Base-by-base conservation (phyloP, 1,140 invertebrate species). In the Meteorus sp. region DNA sequence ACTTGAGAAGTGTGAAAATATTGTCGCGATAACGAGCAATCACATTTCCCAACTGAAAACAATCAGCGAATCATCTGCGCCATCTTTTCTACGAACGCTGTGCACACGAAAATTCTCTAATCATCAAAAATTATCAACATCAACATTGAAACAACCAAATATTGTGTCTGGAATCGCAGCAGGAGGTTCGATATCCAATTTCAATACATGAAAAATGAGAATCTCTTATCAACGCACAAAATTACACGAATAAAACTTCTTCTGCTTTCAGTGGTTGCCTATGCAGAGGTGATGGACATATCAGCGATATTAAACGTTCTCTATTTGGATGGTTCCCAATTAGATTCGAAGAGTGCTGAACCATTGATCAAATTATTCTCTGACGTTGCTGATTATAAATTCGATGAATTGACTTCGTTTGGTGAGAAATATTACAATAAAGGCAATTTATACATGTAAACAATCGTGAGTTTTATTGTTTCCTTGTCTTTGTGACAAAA, bases 361-460 rank as follows among this genome's bases (percentile, higher is more conserved):
- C 75, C 76, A 2, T 62, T 80, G 9, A 37, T 67, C 52, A 69
- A 74, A 59, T 59, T 79, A 50, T 75, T 75, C 29, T 60, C 66
- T 22, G 51, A 65, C n/a, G 53, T 70, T 20, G 48, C 67, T 20
- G 63, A 69, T 25, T 64, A 61, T 61, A 50, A 43, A 31, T 3
- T 72, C 15, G 62, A 68, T 8, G 25, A 70, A 41, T 66, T 69
- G 17, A 61, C 48, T 41, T 58, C 66, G 57, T 23, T 19, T 35
- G 48, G 48, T 1, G 68, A 69, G 53, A 68, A 63, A n/a, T 71
- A 68, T 57, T 76, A 73, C 47, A 74, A 70, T 72, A 79, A 78
- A 77, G 77, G 75, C 59, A 78, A 78, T 50, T 69, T 79, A 53
- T 79, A 79, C 43, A 71, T 77, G 69, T 79, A 69, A 66, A 64